Base-by-base conservation (phyloP, 2,113 vertebrate species). In the Hippocampus abdominalis region DNA sequence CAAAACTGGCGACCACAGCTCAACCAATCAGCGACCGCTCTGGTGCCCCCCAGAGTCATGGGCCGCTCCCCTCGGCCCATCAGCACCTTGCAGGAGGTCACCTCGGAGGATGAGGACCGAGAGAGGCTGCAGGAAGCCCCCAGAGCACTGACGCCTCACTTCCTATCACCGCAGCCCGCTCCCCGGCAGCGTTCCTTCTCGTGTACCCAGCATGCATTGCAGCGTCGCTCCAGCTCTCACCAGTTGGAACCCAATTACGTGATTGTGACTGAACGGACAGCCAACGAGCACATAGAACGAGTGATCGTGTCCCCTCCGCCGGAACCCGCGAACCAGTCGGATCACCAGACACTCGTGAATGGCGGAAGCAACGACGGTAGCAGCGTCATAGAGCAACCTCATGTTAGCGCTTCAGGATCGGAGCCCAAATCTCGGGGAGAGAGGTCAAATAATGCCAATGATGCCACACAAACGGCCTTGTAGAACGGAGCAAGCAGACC, bases 131-230 rank as follows among this genome's bases (percentile, higher is more conserved):
- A 87, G 40, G 86, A 93, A 9, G 56, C 61, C 29, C 69, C 81
- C 25, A 75, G 90, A 73, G 89, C 91, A 3, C 78, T 73, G 0
- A 91, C 92, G 0, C 90, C 91, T 76, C 90, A 93, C 82, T 91
- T 90, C 89, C 83, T 91, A 81, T 91, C 74, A 0, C 90, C 91
- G 16, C 92, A 92, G 76, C 90, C 91, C 0, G 73, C 89, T 21
- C 90, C 91, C 2, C 77, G 92, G 2, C 93, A 92, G 70, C 90
- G 93, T 0, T 93, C 92, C 46, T 93, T 93, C 44, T 93, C 92
- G 13, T 93, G 92, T 79, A 93, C 91, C 72, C 92, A 93, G 79
- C 91, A 91, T 67, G 90, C 91, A 39, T 73, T 93, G 78, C 91
- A 92, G 84, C 92, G 88, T 3, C 91, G 84, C 72, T 78, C 86